Base-by-base conservation (phyloP, 2,797 vertebrate genomes). In the Gorsachius magnificus region DNA sequence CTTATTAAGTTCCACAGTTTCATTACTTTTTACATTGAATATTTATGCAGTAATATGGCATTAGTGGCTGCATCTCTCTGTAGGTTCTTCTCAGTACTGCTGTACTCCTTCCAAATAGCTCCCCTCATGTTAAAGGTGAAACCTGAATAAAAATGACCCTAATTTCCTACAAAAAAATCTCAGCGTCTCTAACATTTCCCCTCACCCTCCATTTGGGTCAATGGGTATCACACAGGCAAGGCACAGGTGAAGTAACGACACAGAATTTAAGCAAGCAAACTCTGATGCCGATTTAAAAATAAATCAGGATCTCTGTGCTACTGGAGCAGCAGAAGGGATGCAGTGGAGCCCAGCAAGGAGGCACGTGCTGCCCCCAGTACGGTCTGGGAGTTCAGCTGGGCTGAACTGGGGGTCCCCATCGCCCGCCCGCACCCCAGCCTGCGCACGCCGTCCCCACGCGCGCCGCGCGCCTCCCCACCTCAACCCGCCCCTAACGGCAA, bases 1-100 rank as follows among this genome's bases (percentile, higher is more conserved):
- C 71, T 79, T 89, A 84, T 33, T 83, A 82, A 89, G 50, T 83
- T 61, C 68, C 76, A 45, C 35, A 82, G 69, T 91, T 93, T 87
- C 91, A 91, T 92, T 90, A 84, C 38, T 66, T 90, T 75, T 65
- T 50, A 38, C 69, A 69, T 43, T 82, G 71, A 72, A 68, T 89
- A 88, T 72, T 80, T 65, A 82, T 76, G 83, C 51, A n/a, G 69
- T 10, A 46, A 70, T 53, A 87, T 2, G 2, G 50, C 54, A 60
- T 75, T 63, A 86, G 53, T 16, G 53, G 51, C 84, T 89, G 48
- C 51, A 81, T 64, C 78, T 83, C 6, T 18, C 60, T 25, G 11
- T 13, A 36, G 46, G 46, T 84, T 76, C 74, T 48, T 16, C 69
- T 81, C 66, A 81, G 25, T 29, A 36, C 65, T 78, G 61, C 87